Base-by-base conservation (phyloP, 2,113 vertebrate genomes). In the Felis chaus region DNA sequence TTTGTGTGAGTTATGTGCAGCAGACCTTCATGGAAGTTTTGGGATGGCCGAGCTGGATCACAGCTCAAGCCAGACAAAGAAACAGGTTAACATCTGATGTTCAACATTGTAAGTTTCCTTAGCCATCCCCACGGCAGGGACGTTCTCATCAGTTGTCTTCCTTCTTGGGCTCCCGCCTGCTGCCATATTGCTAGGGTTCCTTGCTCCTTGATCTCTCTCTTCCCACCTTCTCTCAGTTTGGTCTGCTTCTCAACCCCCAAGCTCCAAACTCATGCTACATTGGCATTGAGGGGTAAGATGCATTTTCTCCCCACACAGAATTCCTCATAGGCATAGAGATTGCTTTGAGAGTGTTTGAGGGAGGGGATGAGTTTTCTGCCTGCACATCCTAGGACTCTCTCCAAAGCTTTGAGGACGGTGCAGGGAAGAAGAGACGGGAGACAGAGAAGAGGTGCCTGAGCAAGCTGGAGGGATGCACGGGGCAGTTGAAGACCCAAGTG, bases 261-360 rank as follows among this genome's bases (percentile, higher is more conserved):
- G 53, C 4, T 68, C 65, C 65, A 63, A 50, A 31, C 16, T 18
- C 33, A 19, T 8, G 27, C 92, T 57, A 66, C 73, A 19, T 89
- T 39, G 23, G 66, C 45, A 48, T 0, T 13, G 55, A 68, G 36
- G 36, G n/a, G 13, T 27, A 6, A 27, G 16, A 88, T 63, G 23
- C 11, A 15, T 41, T 4, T 15, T 7, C 18, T 1, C 23, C 19
- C 7, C 12, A 8, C 1, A 1, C n/a, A 36, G 68, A 31, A 41
- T 81, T 53, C 25, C 79, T 66, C 27, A 0, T 4, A 14, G 61
- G 33, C 48, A 0, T 1, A 39, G 84, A 61, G 33, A 5, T 19
- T 18, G 83, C 29, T 95, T 65, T 31, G 41, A 39, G 66, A 55
- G 25, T 57, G 41, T 55, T 76, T 80, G 25, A 19, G 4, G 7